Conservation (phyloP, 2,797 vertebrate species). For the Xerus rutilus region DNA sequence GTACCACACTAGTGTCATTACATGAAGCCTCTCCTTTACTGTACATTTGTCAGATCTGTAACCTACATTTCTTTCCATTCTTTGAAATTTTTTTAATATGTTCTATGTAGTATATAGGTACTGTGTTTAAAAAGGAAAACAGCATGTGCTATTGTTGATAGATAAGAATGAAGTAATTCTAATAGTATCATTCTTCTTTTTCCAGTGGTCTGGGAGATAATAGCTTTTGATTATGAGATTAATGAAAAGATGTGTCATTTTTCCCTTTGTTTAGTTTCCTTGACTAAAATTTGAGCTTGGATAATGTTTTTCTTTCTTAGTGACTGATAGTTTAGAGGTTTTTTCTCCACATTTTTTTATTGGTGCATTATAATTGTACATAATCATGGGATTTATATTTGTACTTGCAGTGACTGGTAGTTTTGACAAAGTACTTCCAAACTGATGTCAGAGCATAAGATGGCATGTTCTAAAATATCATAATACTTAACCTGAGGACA, state of each 20-base stretch:
- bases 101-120: background rate
- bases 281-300: conserved; percentile 13
- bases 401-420: no score
- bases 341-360: no score
- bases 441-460: background rate
- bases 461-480: background rate
- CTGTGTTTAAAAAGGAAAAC: conserved; percentile 26
- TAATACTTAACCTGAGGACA: background rate
- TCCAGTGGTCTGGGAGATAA: background rate
- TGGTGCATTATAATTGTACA: no score
- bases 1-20: background rate
- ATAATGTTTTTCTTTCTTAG: conserved; percentile 1
- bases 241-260: background rate
- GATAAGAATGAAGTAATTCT: background rate
- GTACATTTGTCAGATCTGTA: background rate
- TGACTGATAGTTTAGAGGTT: background rate
- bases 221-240: background rate
- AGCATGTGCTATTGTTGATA: background rate
- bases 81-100: background rate
- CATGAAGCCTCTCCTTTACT: background rate
- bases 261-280: background rate
- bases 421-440: background rate
- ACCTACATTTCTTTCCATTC: background rate
- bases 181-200: conserved; percentile 4
- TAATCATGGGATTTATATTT: no score